Base-by-base conservation (phyloP, 2,888 invertebrate genomes). In the Pteria penguin region DNA sequence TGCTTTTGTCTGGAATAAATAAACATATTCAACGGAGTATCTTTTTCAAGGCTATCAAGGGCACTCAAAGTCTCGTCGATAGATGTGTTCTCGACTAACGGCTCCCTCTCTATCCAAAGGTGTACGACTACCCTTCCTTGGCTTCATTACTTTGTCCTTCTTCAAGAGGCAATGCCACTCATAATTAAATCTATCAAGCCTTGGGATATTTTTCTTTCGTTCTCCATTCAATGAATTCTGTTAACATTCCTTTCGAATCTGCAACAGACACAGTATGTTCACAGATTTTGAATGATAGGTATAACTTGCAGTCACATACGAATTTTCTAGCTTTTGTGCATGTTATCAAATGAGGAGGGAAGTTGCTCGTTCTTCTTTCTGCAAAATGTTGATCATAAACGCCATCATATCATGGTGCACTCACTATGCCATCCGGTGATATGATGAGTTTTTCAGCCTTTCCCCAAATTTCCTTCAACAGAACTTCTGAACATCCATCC, bases 1-100 rank as follows among this genome's bases (percentile, higher is more conserved):
- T 24, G 63, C 63, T 36, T 63, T 63, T 22, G 63, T 63, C 24
- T 63, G 33, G 24, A 26, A 29, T 14, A 63, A 24, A 63, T 63
- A 63, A 4, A 63, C 36, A 5, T 33, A 14, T 63, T 63, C 63
- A 63, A 36, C 2, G 63, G 63, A 27, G 14, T 22, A 24, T 36
- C 36, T 36, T 36, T 63, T 0, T 63, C 63, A 18, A 63, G 32
- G 2, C 22, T 22, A 5, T 29, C 63, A 14, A 63, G 33, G 8
- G 63, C 33, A 11, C 27, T 22, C 8, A 63, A 24, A 4, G 63
- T 63, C 24, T 63, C 22, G 0, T 8, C 24, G 4, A 29, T 36
- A 18, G 63, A 63, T 3, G 18, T 36, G 36, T 36, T 36, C 33
- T 1, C 36, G 2, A 29, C 29, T 4, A 36, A 63, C 2, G n/a